Conservation (phyloP, 2,888 invertebrate species). For the Himalopsyche kuldschensis region DNA sequence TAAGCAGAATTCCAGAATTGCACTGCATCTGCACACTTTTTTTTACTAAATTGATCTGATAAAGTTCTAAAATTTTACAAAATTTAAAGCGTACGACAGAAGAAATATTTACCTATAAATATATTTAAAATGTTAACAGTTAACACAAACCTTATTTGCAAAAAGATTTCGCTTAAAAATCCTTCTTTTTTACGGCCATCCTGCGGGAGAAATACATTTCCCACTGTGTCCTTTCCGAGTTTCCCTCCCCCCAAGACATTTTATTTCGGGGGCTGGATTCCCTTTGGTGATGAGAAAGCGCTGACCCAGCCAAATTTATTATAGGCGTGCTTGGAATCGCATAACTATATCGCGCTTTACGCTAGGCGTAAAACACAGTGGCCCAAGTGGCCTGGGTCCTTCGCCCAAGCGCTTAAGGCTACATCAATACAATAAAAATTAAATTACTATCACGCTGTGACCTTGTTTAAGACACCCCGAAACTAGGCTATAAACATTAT, state of each 20-base stretch:
- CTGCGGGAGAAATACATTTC: slow-evolving; percentile 31
- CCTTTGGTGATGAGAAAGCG: slow-evolving; percentile 13
- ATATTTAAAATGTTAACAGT: not conserved
- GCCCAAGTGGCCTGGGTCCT: not conserved
- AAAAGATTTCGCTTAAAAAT: not conserved
- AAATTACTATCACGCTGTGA: not conserved
- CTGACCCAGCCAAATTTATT: slow-evolving; percentile 20
- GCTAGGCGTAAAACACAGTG: slow-evolving; percentile 29
- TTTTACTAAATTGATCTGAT: no score
- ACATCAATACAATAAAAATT: not conserved
- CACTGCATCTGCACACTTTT: no score
- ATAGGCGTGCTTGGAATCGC: slow-evolving; percentile 31
- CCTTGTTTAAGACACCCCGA: not conserved
- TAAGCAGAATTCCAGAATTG: no score
- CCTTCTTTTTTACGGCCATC: slow-evolving; percentile 10
- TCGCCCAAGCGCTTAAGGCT: not conserved
- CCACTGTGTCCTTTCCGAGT: slow-evolving; percentile 10
- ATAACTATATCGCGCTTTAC: slow-evolving; percentile 36
- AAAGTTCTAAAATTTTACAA: no score
- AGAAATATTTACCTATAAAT: no score
- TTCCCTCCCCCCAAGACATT: slow-evolving; percentile 15
- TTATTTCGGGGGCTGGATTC: slow-evolving; percentile 9
- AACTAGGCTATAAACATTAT: no score
- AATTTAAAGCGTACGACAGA: no score
- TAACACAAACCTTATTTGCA: not conserved